phyloP scores from a whole-genome alignment of 2,888 invertebrate species.

The Eristalis tenax region DNA sequence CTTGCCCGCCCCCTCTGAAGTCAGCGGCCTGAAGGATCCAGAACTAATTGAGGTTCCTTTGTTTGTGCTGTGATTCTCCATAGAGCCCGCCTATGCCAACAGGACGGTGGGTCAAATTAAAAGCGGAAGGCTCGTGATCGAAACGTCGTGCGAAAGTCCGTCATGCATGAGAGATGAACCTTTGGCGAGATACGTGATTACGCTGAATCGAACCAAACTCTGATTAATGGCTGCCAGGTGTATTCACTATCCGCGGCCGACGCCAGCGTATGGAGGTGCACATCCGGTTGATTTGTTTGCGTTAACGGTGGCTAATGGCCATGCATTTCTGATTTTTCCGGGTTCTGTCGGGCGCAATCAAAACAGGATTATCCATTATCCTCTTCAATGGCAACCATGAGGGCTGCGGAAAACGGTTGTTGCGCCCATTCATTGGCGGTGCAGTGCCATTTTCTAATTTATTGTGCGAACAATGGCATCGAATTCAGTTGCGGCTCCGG shows the following conservation, averaged over 20 bases:
- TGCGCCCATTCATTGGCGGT: not conserved
- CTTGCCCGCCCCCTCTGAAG: not conserved
- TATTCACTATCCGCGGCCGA: not conserved
- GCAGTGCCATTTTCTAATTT: not conserved
- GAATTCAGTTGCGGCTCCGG: not conserved
- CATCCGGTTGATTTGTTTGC: not conserved
- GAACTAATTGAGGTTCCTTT: constrained; percentile 9
- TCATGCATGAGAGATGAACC: not conserved
- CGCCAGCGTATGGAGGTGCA: not conserved
- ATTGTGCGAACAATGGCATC: not conserved
- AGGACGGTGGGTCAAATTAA: constrained; percentile 1
- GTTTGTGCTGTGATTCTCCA: not conserved
- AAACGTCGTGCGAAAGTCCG: not conserved
- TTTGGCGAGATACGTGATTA: not conserved
- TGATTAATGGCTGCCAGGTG: not conserved
- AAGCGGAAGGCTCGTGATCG: constrained; percentile 9
- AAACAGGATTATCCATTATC: not conserved
- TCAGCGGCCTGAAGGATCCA: not conserved
- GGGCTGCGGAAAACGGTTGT: not conserved
- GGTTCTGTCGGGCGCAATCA: not conserved
- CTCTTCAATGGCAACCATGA: not conserved
- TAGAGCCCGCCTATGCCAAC: not conserved
- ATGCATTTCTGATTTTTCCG: not conserved
- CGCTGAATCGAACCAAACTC: not conserved
- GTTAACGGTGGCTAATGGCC: not conserved